These are phyloP conservation scores for Atethmia centrago DNA, from an alignment of 2,888 invertebrate genomes.

Conservation along the genomic window DNA sequence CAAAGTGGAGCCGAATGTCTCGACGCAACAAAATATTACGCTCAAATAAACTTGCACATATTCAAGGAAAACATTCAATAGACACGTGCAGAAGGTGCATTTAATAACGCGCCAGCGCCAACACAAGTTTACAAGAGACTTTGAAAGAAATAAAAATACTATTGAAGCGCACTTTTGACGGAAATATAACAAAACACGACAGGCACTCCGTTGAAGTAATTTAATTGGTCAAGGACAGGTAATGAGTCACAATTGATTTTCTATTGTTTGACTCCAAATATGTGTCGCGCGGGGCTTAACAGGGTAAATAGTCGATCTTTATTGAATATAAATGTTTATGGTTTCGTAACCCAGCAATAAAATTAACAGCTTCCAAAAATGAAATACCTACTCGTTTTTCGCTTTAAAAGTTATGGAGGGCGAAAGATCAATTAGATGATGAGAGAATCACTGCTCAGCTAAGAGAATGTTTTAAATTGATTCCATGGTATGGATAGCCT, in stretches of 20 bases:
- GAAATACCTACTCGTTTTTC: background rate
- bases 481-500: background rate
- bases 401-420: background rate
- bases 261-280: no score
- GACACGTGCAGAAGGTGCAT: slow-evolving; percentile 26
- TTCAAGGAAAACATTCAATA: slow-evolving; percentile 15
- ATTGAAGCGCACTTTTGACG: background rate
- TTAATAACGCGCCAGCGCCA: background rate
- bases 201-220: background rate
- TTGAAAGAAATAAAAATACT: background rate
- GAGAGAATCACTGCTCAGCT: background rate
- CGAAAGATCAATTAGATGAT: background rate
- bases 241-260: no score
- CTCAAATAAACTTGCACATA: slow-evolving; percentile 55
- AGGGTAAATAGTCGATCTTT: background rate
- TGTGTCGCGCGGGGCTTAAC: no score
- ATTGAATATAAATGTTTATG: background rate
- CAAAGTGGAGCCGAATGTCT: slow-evolving; percentile 55
- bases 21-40: slow-evolving; percentile 55
- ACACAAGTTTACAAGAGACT: background rate
- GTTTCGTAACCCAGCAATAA: background rate
- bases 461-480: background rate
- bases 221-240: no score
- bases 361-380: background rate
- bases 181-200: background rate